Base-by-base conservation (phyloP, 1,140 invertebrate genomes). In the Oncopeltus fasciatus region DNA sequence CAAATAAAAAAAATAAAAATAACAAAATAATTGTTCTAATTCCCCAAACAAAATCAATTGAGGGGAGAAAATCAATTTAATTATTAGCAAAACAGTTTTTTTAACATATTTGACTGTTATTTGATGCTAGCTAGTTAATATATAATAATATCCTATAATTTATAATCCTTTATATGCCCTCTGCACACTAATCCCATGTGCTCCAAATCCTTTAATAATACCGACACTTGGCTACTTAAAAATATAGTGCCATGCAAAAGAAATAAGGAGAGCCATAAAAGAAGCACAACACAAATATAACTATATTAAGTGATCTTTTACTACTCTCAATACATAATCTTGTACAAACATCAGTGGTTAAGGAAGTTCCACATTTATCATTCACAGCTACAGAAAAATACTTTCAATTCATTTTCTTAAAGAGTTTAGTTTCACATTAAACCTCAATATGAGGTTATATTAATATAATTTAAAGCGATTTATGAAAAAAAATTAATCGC, bases 81-180 rank as follows among this genome's bases (percentile, higher is more conserved):
- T 38, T 14, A n/a, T 38, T 53, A 53, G 49, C 49, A 53, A 53
- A 53, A 53, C 49, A 53, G 49, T 53, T 53, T 53, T 44, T 53
- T 53, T 53, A 53, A 53, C 49, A 53, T 53, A 53, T 53, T 53
- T 53, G 18, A 53, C 49, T 53, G 49, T 53, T 53, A 53, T 53
- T 53, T 14, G 24, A 53, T 53, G 49, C 49, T 53, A 24, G 14
- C 24, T 24, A 53, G 24, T 53, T 53, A 8, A 5, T 38, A 5
- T 8, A 38, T 16, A 24, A 53, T 20, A 14, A 18, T 53, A 53
- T 53, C 21, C 26, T 53, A 53, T 24, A 18, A 53, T 27, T 14
- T 38, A 14, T 8, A 38, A 24, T 53, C 26, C 20, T 5, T 12
- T 18, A 24, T 8, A 4, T 16, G 3, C n/a, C n/a, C n/a, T n/a